Evolutionary conservation across 2,113 vertebrate genomes (phyloP).

Genomic region (Hoplias malabaricus): DNA sequence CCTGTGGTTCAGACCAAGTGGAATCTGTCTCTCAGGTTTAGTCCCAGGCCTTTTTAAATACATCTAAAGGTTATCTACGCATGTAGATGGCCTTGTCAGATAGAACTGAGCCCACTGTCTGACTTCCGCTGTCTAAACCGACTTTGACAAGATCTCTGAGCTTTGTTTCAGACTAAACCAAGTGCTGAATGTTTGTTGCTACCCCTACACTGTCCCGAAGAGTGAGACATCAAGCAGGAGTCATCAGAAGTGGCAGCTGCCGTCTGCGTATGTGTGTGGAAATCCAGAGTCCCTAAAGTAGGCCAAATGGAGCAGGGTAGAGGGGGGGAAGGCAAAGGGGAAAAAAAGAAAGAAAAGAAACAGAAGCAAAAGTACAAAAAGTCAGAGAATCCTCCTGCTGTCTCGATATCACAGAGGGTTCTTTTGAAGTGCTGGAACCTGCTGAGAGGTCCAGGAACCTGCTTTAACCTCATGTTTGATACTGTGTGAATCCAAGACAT

Average conservation of each 20-base stretch:
- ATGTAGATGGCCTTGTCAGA: conserved; percentile 26
- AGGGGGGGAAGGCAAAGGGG: not conserved
- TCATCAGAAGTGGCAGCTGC: conserved; percentile 40
- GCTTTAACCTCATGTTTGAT: conserved; percentile 30
- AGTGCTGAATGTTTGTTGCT: conserved; percentile 31
- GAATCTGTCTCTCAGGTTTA: not conserved
- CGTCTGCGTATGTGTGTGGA: conserved; percentile 28
- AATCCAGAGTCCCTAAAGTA: conserved; percentile 34
- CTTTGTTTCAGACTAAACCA: conserved; percentile 31
- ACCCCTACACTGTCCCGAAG: not conserved
- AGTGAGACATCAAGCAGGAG: conserved; percentile 37
- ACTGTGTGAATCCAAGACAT: not conserved
- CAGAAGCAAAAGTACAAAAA: conserved; percentile 17
- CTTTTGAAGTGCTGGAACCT: conserved; percentile 36
- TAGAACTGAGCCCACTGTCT: not conserved
- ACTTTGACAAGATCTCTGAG: conserved; percentile 30
- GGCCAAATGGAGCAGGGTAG: conserved; percentile 24
- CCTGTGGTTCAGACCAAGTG: too few relatives aligned
- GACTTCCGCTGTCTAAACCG: conserved; percentile 3
- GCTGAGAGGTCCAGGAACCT: conserved; percentile 23
- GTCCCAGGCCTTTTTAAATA: not conserved
- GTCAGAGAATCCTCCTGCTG: conserved; percentile 37
- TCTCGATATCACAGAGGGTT: conserved; percentile 16
- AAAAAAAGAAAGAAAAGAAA: not conserved
- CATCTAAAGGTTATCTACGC: not conserved